Evolutionary conservation across 2,797 vertebrate species (phyloP), one percentile per base, ranked within the genome.

Genomic region (Chelidonichthys spinosus): DNA sequence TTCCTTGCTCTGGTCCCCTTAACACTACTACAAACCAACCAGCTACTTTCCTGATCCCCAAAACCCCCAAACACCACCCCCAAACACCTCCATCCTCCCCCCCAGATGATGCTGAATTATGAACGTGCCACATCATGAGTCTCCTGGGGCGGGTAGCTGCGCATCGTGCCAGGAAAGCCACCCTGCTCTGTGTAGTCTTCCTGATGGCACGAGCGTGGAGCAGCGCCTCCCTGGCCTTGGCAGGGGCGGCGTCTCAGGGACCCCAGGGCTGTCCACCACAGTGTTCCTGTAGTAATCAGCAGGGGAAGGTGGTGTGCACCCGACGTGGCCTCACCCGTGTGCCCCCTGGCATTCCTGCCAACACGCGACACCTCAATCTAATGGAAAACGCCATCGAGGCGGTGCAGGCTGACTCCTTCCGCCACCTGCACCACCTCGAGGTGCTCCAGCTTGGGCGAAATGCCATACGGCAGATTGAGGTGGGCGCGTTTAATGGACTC

Each of bases 91-190:
- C 87, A 87, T 76, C 87, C 90, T 78, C 81, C 88, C 94, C 94
- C 95, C 96, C 96, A 94, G 95, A 96, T 96, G 95, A 97, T 97
- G 97, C 95, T 96, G 96, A 97, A 97, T 95, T 97, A 99, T 98
- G 97, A 97, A 95, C 95, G 96, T 97, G 97, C 96, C 97, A 97
- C 97, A 98, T 94, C 97, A 98, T 98, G 97, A 99, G 95, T 98
- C 96, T 98, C 96, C 95, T 97, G 96, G 95, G 96, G 97, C 96
- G 96, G 97, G 97, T 96, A 96, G 96, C 96, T 96, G 96, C 95
- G 96, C 96, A 96, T 95, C 96, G 96, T 95, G 95, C 97, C 96
- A 96, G 97, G 96, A 97, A 96, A 93, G 94, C 96, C 90, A 92
- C 96, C 95, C 96, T 97, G 93, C 95, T 97, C 90, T 96, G 96